Evolutionary conservation across 2,888 invertebrate species (phyloP).

Genomic region (Campoplex nolae): DNA sequence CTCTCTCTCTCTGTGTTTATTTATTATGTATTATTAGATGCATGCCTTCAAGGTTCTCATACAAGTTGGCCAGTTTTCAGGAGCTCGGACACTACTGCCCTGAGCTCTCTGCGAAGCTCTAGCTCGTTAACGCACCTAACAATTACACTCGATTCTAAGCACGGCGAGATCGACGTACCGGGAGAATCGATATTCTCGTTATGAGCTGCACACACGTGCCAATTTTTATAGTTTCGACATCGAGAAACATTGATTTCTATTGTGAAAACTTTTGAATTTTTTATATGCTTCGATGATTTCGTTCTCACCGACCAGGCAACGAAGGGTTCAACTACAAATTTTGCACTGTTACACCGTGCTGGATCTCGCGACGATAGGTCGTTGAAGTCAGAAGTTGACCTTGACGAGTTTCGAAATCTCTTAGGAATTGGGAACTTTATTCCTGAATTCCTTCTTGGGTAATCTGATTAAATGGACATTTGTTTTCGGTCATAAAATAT

Average conservation of each 20-base stretch:
- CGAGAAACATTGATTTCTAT: not conserved
- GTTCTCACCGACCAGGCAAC: not conserved
- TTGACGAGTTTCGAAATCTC: no score
- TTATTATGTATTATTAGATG: conserved; percentile 35
- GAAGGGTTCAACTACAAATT: not conserved
- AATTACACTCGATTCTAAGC: conserved; percentile 67
- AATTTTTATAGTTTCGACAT: not conserved
- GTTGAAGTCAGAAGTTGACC: no score
- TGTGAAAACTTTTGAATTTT: not conserved
- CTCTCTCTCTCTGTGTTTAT: conserved; percentile 9
- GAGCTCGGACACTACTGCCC: conserved; percentile 49
- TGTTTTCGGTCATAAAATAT: not conserved
- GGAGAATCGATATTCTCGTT: conserved; percentile 9
- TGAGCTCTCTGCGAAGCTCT: conserved; percentile 56
- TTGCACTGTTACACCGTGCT: not conserved
- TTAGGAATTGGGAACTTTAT: no score
- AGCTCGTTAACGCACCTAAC: conserved; percentile 67
- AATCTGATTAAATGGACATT: not conserved
- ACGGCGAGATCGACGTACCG: not conserved
- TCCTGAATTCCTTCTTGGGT: no score
- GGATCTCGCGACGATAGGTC: not conserved
- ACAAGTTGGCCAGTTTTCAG: conserved; percentile 27
- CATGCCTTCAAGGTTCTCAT: conserved; percentile 56
- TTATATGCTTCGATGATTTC: not conserved
- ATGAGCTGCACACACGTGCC: not conserved